These are phyloP conservation scores for Apogon hyalosoma DNA, from an alignment of 2,797 vertebrate genomes.

Conservation along the genomic window DNA sequence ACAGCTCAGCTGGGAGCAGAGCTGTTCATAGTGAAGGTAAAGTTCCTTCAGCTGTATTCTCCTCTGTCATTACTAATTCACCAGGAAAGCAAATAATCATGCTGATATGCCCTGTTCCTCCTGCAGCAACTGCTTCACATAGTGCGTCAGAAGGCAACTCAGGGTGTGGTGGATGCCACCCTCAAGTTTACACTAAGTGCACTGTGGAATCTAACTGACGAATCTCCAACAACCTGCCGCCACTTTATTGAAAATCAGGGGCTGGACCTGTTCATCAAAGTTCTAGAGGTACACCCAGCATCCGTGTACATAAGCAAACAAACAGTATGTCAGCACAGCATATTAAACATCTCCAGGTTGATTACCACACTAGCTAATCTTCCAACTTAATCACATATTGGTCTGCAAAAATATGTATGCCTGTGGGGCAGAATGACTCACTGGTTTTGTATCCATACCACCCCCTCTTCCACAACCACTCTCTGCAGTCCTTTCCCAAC, in stretches of 20 bases:
- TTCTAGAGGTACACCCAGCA: constrained; percentile 89
- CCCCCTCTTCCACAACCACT: constrained; percentile 21
- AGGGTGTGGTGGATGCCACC: constrained; percentile 95
- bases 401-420: constrained; percentile 14
- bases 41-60: constrained; percentile 16
- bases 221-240: constrained; percentile 97
- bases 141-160: constrained; percentile 96
- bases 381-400: constrained; percentile 11
- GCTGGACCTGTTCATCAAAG: constrained; percentile 96
- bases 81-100: background rate
- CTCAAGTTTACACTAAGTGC: constrained; percentile 98
- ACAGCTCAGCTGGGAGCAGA: constrained; percentile 97
- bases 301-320: background rate
- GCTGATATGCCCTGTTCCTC: constrained; percentile 2
- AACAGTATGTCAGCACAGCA: background rate
- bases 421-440: constrained; percentile 49
- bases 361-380: constrained; percentile 18
- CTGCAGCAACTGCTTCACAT: constrained; percentile 97
- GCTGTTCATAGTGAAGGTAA: constrained; percentile 96
- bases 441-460: constrained; percentile 32
- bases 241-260: constrained; percentile 99
- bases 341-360: background rate
- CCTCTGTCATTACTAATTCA: background rate
- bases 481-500: constrained; percentile 92
- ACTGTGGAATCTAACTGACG: constrained; percentile 98